Evolutionary conservation across 2,888 invertebrate species (phyloP), one percentile per base, ranked within the genome.

Genomic region (Linnaemya tessellans): DNA sequence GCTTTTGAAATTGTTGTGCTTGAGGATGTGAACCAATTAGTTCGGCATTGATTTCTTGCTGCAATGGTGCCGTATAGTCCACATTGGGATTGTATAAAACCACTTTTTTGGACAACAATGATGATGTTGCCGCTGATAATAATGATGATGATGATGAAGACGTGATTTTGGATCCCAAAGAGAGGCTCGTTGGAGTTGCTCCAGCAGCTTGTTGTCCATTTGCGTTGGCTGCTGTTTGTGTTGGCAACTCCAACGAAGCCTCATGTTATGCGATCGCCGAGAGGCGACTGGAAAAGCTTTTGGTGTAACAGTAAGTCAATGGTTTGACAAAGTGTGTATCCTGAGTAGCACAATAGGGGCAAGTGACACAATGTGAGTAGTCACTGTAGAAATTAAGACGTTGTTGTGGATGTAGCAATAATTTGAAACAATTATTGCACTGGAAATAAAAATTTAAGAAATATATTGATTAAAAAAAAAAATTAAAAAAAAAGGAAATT

Each of bases 241-340:
- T 80, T 90, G 93, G 92, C 91, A 92, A 91, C 93, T 94, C 94
- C 94, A 94, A 94, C 94, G 94, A 94, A 94, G 94, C 96, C 94
- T 95, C 94, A 94, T 95, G 97, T 97, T 97, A 97, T 96, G 97
- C 97, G 96, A 96, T 96, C 95, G 95, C 94, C 93, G 95, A 95
- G 93, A 94, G 94, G 88, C 95, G 93, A 93, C 94, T 94, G 91
- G 94, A 94, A 75, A 93, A 94, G 94, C 95, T 95, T 93, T 96
- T 96, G 90, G 96, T 95, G 94, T 96, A 97, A 94, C 97, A 97
- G 93, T 95, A 95, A 87, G 95, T 94, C 91, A 98, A 94, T 74
- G 97, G 97, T 94, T 98, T 98, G 89, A 98, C 97, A 94, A 98
- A 98, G 94, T 99, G 98, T 79, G 97, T 96, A 93, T 98, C 98